Conservation (phyloP, 2,113 vertebrate species). For the Seriola dumerili region DNA sequence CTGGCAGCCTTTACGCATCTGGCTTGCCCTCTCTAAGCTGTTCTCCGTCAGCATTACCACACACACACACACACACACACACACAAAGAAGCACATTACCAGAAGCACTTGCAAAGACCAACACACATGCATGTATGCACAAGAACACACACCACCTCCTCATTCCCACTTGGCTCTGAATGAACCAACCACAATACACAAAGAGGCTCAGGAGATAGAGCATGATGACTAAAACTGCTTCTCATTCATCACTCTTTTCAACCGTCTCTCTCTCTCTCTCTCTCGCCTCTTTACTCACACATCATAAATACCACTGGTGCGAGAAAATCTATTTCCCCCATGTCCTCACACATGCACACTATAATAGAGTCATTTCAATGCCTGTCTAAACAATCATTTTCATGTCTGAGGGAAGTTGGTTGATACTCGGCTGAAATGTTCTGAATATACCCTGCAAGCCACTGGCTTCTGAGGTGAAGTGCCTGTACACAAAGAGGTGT, state of each 20-base stretch:
- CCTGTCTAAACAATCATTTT: constrained; percentile 46
- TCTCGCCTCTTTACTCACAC: constrained; percentile 53
- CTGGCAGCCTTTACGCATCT: constrained; percentile 79
- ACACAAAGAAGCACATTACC: constrained; percentile 41
- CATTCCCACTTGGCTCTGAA: constrained; percentile 72
- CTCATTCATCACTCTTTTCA: constrained; percentile 67
- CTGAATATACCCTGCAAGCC: constrained; percentile 10
- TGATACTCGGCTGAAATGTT: constrained; percentile 44
- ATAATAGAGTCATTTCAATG: constrained; percentile 65
- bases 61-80: constrained; percentile 2
- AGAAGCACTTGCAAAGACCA: constrained; percentile 34
- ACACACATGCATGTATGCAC: neutral
- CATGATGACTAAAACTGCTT: constrained; percentile 81
- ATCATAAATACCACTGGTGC: constrained; percentile 71
- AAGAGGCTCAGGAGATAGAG: constrained; percentile 79
- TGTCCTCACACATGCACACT: constrained; percentile 55
- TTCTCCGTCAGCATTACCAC: constrained; percentile 79
- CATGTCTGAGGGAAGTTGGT: constrained; percentile 42
- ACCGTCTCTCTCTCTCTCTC: constrained; percentile 43
- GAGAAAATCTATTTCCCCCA: constrained; percentile 71
- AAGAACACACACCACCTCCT: constrained; percentile 38
- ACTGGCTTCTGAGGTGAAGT: constrained; percentile 17
- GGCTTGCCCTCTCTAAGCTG: constrained; percentile 77
- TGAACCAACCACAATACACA: constrained; percentile 77
- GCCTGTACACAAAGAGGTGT: constrained; percentile 28